Evolutionary conservation across 2,797 vertebrate species (phyloP).

Genomic region (Euphonia xanthogaster): DNA sequence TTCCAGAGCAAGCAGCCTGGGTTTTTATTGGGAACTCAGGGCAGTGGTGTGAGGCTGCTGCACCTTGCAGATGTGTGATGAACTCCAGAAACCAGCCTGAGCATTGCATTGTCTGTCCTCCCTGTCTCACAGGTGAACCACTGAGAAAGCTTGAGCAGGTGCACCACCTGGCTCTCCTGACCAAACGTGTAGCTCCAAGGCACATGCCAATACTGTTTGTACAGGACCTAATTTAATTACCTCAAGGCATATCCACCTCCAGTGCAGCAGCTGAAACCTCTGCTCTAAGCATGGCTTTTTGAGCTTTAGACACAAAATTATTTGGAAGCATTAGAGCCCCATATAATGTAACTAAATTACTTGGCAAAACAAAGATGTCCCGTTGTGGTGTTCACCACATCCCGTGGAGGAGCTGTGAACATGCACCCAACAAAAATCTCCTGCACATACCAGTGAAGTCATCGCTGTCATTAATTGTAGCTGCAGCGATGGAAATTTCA

Average conservation of each 20-base stretch:
- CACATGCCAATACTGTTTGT: not conserved
- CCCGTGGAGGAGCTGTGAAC: not conserved
- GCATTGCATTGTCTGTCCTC: not conserved
- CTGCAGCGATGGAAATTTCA: fast-evolving
- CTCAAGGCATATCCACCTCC: not conserved
- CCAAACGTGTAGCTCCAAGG: not conserved
- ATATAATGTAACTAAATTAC: fast-evolving
- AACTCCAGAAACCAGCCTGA: not conserved
- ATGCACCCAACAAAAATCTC: not conserved
- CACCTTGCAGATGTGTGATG: fast-evolving
- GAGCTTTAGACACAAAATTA: not conserved
- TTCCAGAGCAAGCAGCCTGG: fast-evolving
- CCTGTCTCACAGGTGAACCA: not conserved
- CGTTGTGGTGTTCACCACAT: not conserved
- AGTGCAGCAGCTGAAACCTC: not conserved
- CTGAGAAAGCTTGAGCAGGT: not conserved
- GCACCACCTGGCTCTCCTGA: not conserved
- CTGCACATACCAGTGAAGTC: fast-evolving
- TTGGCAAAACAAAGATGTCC: not conserved
- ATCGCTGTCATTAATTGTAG: not conserved
- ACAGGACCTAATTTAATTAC: not conserved
- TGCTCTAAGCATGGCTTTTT: not conserved
- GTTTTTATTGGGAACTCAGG: not conserved
- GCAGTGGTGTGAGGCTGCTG: not conserved
- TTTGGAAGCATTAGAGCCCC: not conserved